Conservation (phyloP, 1,140 invertebrate genomes). For the Drosophila quadrilineata region DNA sequence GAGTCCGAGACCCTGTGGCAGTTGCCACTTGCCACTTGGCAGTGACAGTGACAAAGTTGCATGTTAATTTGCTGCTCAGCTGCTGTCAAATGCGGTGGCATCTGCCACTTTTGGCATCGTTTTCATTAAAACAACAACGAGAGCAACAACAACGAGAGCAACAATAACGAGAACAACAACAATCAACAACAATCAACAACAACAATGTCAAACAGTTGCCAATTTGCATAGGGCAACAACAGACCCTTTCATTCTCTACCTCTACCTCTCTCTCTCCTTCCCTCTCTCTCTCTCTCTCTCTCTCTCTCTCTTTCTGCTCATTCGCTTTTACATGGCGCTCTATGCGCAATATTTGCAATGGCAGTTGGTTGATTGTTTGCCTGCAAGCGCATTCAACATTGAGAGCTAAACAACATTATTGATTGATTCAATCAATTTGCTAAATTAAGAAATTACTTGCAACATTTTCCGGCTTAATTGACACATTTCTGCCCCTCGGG, state of each 20-base stretch:
- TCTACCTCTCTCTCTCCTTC: neutral
- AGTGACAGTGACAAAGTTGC: conserved; percentile 32
- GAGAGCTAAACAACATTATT: conserved; percentile 13
- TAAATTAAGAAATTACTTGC: conserved; percentile 14
- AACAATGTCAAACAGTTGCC: conserved; percentile 20
- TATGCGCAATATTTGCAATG: conserved; percentile 20
- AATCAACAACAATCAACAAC: too few species aligned
- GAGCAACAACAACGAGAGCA: neutral
- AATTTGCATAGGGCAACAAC: conserved; percentile 37
- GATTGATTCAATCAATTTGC: conserved; percentile 27
- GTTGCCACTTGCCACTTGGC: neutral
- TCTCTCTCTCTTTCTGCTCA: neutral
- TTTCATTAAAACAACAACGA: conserved; percentile 38
- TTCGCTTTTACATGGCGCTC: neutral
- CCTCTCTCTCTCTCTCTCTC: neutral
- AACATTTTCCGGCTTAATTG: neutral
- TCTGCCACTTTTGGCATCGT: conserved; percentile 40
- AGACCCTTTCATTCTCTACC: neutral
- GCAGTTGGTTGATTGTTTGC: conserved; percentile 1
- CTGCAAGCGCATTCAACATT: conserved; percentile 10
- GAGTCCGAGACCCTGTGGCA: neutral
- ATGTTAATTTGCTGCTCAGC: conserved; percentile 34
- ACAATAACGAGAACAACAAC: neutral
- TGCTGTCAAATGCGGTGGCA: conserved; percentile 33
- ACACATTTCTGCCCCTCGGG: neutral